phyloP scores from a whole-genome alignment of 2,888 invertebrate genomes.

The Embidobia sp. region DNA sequence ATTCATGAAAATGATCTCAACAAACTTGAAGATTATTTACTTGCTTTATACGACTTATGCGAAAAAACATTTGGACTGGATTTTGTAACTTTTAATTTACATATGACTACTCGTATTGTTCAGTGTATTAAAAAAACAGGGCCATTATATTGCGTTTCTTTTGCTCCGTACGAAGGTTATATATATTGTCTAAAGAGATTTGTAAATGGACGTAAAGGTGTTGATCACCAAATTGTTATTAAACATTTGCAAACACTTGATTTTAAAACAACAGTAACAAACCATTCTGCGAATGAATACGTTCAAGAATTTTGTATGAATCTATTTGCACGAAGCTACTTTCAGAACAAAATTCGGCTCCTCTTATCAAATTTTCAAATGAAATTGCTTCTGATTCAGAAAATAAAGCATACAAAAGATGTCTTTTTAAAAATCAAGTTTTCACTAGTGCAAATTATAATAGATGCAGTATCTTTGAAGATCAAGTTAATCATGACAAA shows the following conservation, averaged over 20 bases:
- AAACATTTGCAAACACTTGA: background rate
- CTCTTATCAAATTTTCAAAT: no score
- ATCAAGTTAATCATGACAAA: no score
- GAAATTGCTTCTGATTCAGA: no score
- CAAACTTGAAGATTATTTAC: background rate
- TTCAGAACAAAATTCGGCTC: no score
- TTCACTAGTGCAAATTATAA: no score
- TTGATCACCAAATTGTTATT: background rate
- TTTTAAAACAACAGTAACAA: no score
- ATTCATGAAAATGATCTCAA: background rate
- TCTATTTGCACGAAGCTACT: no score
- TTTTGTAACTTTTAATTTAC: constrained; percentile 2
- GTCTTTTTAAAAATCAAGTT: no score
- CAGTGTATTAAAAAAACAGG: constrained; percentile 3
- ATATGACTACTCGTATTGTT: background rate
- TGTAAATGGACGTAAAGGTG: background rate
- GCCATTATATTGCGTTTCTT: background rate
- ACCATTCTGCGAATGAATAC: no score
- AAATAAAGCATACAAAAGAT: no score
- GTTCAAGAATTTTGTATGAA: no score
- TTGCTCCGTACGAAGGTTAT: background rate
- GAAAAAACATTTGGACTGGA: background rate
- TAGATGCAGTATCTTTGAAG: no score
- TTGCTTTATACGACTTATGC: background rate
- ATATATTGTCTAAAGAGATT: background rate